Evolutionary conservation across 2,113 vertebrate genomes (phyloP), one percentile per base, ranked within the genome.

Genomic region (Heterotilapia buettikoferi): DNA sequence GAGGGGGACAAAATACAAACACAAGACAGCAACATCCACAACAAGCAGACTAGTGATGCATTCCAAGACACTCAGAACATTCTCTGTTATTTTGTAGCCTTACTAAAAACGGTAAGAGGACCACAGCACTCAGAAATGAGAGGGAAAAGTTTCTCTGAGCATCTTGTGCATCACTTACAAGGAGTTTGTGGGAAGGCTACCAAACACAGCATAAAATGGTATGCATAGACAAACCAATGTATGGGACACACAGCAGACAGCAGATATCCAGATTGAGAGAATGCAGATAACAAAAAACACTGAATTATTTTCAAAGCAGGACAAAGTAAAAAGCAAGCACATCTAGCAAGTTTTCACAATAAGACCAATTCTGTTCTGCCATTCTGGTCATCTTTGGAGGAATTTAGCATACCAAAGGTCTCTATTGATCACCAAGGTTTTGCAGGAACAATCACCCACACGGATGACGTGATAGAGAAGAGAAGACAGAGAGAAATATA

Each of bases 371-470:
- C 53, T 86, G 76, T 88, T 97, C 91, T 94, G 90, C 95, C 95
- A 96, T 94, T 96, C 92, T 96, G 96, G 92, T 94, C 94, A 86
- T 96, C 93, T 96, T 95, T 95, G 95, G 95, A 96, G 96, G 95
- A 96, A 95, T 96, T 78, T 93, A 96, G 96, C 96, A 96, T 97
- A 98, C 96, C 96, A 97, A 98, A 97, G 83, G 96, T 97, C 96
- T 97, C 97, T 98, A 97, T 93, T 97, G 96, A 97, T 97, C 96
- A 97, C 95, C 96, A 95, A 95, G 93, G 96, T 92, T 97, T 97
- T 97, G 93, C 97, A 98, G 97, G 96, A 98, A 96, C 95, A 97
- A 97, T 97, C 96, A 97, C 95, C 96, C 97, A 97, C 94, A 97
- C 88, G 97, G 96, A 98, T 97, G 97, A 96, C 96, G 97, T 97